phyloP scores from a whole-genome alignment of 2,113 vertebrate genomes.

The Anolis sagrei region DNA sequence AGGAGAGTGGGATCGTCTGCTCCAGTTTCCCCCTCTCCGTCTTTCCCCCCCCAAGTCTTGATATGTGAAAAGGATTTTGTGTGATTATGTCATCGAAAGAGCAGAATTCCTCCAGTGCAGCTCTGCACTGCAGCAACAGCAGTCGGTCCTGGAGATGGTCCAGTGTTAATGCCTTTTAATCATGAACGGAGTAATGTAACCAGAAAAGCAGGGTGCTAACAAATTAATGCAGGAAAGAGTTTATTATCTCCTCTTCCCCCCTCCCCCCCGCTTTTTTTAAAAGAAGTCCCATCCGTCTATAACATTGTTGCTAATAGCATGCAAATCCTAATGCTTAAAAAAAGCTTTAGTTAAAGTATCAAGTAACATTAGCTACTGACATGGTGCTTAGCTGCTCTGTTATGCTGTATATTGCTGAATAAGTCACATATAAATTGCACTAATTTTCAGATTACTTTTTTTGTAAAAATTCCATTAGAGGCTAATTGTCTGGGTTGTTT shows the following conservation, averaged over 20 bases:
- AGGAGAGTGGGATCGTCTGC: neutral
- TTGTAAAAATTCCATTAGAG: slow-evolving; percentile 23
- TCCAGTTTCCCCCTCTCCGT: neutral
- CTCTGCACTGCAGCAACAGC: slow-evolving; percentile 19
- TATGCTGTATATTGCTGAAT: slow-evolving; percentile 24
- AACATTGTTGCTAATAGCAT: slow-evolving; percentile 47
- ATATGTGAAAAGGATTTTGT: neutral
- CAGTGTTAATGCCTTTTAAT: slow-evolving; percentile 20
- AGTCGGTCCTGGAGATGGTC: neutral
- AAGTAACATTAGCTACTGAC: slow-evolving; percentile 42
- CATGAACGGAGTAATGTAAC: neutral
- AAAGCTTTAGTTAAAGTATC: slow-evolving; percentile 57
- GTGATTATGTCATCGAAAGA: neutral
- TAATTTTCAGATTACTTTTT: neutral
- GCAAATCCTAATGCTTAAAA: slow-evolving; percentile 55
- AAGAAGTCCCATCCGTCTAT: slow-evolving; percentile 22
- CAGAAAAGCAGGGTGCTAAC: neutral
- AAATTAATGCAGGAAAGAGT: slow-evolving; percentile 17
- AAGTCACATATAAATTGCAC: slow-evolving; percentile 7
- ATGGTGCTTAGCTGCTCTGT: slow-evolving; percentile 28
- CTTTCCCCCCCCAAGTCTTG: neutral
- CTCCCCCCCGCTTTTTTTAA: neutral
- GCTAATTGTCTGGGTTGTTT: neutral
- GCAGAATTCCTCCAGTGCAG: neutral
- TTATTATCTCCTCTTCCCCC: slow-evolving; percentile 47